These are phyloP conservation scores for Tetrax tetrax DNA, from an alignment of 2,113 vertebrate species.

Conservation along the genomic window DNA sequence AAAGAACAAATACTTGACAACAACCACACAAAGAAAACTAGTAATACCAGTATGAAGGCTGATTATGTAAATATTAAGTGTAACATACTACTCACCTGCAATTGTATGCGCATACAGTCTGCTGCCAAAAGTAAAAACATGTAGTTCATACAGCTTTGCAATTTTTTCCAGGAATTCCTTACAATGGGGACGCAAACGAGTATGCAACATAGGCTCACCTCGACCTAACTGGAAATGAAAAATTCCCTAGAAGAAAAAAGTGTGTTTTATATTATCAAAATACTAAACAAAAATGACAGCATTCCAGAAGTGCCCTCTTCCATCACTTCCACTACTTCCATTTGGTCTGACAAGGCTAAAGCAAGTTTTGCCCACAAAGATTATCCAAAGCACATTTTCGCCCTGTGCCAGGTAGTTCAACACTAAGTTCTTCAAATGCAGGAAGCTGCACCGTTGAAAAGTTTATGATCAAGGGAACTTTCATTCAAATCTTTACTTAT, in stretches of 20 bases:
- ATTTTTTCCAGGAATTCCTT: conserved; percentile 96
- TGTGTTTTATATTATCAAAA: background rate
- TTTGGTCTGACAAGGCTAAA: background rate
- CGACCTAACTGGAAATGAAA: conserved; percentile 96
- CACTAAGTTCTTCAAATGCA: background rate
- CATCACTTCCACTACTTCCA: background rate
- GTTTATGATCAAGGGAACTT: background rate
- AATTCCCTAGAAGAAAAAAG: conserved; percentile 83
- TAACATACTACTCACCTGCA: conserved; percentile 80
- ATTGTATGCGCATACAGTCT: conserved; percentile 98
- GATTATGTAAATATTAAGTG: background rate
- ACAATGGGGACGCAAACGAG: conserved; percentile 94
- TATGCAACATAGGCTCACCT: conserved; percentile 96
- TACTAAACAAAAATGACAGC: background rate
- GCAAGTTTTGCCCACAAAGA: background rate
- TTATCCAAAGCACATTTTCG: background rate
- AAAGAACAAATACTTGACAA: background rate
- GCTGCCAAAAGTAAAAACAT: conserved; percentile 98
- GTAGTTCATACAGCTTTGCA: conserved; percentile 92
- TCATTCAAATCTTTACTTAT: background rate
- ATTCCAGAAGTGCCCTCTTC: background rate
- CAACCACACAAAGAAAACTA: background rate
- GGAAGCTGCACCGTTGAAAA: background rate
- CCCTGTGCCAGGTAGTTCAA: background rate
- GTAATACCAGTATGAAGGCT: background rate